Conservation (phyloP, 37 sponge, comb jelly and placozoan genomes). For the Tethya wilhelma region DNA sequence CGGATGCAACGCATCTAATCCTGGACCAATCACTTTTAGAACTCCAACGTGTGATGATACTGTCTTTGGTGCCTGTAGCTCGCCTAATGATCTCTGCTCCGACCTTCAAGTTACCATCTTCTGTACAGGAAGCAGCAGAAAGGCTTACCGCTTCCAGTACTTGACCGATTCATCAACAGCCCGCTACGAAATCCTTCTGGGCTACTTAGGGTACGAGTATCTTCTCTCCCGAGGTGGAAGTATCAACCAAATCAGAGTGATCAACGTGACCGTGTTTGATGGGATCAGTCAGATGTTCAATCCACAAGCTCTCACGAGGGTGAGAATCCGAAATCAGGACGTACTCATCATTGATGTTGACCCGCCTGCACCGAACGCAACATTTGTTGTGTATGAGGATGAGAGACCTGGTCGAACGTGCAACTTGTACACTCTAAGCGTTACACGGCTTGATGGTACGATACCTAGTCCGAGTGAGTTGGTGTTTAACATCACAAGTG, state of each 20-base stretch:
- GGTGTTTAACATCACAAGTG: slow-evolving; percentile 34
- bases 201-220: slow-evolving; percentile 72
- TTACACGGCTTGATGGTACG: slow-evolving; percentile 31
- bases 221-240: slow-evolving; percentile 27
- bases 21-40: slow-evolving; percentile 12
- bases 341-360: slow-evolving; percentile 23
- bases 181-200: slow-evolving; percentile 59
- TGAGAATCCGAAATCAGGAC: slow-evolving; percentile 18
- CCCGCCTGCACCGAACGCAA: slow-evolving; percentile 9
- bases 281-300: slow-evolving; percentile 29
- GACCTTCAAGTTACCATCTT: slow-evolving; percentile 56
- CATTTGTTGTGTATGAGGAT: slow-evolving; percentile 66
- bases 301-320: slow-evolving; percentile 40
- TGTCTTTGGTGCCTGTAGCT: slow-evolving; percentile 52
- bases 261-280: slow-evolving; percentile 59
- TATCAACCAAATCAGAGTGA: slow-evolving; percentile 24
- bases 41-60: slow-evolving; percentile 34
- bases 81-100: slow-evolving; percentile 60
- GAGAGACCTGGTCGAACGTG: slow-evolving; percentile 51
- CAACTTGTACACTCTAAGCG: slow-evolving; percentile 27
- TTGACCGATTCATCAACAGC: slow-evolving; percentile 15
- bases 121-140: slow-evolving; percentile 37
- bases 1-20: slow-evolving; percentile 24
- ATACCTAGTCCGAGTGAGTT: slow-evolving; percentile 19
- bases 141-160: slow-evolving; percentile 64